Conservation (phyloP, 1,140 invertebrate species). For the Lordiphosa clarofinis region DNA sequence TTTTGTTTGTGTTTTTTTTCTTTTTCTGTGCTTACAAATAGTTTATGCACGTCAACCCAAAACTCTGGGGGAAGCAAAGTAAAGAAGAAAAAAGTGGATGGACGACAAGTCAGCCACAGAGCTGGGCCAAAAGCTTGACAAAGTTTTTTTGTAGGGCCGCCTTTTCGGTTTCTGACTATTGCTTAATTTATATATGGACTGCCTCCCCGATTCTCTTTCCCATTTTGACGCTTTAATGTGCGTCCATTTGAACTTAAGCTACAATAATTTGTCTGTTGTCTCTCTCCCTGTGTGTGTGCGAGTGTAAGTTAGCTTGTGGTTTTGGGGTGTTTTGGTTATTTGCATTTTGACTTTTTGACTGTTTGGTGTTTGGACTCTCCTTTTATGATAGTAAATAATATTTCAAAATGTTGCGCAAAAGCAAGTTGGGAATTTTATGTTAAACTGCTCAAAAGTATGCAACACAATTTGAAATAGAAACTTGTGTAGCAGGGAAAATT, state of each 20-base stretch:
- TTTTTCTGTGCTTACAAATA: conserved; percentile 27
- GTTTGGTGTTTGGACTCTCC: conserved; percentile 13
- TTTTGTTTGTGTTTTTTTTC: background rate
- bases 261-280: conserved; percentile 45
- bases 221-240: conserved; percentile 33
- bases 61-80: conserved; percentile 4
- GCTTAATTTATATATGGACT: conserved; percentile 28
- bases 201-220: background rate
- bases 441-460: too few species aligned
- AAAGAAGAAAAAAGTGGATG: conserved; percentile 17
- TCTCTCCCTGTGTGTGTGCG: background rate
- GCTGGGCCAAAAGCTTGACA: conserved; percentile 26
- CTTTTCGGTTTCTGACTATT: conserved; percentile 32
- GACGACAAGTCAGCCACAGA: conserved; percentile 3
- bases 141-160: conserved; percentile 36
- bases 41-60: conserved; percentile 38
- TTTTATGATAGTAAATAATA: conserved; percentile 29
- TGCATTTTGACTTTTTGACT: conserved; percentile 34
- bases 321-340: conserved; percentile 19
- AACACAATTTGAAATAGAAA: too few species aligned
- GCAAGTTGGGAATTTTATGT: background rate
- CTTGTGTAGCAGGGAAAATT: too few species aligned
- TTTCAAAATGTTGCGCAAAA: background rate
- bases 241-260: conserved; percentile 48
- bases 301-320: conserved; percentile 7